These are phyloP conservation scores for Polypedilum pembai DNA, from an alignment of 1,140 invertebrate genomes.

Conservation along the genomic window DNA sequence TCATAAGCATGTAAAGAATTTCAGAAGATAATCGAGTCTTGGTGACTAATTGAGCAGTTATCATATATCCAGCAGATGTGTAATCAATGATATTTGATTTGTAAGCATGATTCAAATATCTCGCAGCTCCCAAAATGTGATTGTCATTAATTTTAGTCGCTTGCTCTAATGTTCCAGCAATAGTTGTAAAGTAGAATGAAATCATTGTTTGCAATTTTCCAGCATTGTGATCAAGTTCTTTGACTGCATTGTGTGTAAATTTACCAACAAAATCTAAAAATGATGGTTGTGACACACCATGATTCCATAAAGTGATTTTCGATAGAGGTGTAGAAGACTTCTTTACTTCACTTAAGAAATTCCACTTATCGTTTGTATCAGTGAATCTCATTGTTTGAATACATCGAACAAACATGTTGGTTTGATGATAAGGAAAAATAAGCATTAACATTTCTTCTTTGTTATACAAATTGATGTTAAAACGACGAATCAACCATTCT, in stretches of 20 bases:
- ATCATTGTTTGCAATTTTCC: conserved; percentile 59
- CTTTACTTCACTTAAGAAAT: conserved; percentile 66
- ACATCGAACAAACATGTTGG: conserved; percentile 75
- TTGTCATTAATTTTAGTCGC: conserved; percentile 52
- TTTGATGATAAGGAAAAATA: conserved; percentile 86
- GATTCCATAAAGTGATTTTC: conserved; percentile 62
- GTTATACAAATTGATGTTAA: conserved; percentile 82
- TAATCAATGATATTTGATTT: conserved; percentile 60
- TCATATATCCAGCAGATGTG: conserved; percentile 63
- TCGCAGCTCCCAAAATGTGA: conserved; percentile 60
- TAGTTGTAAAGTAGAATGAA: conserved; percentile 66
- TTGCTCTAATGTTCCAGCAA: conserved; percentile 59
- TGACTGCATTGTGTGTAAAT: conserved; percentile 56
- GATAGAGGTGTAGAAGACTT: conserved; percentile 63
- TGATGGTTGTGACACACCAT: conserved; percentile 56
- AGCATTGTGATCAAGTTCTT: conserved; percentile 53
- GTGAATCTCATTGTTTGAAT: conserved; percentile 67
- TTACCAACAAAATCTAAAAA: conserved; percentile 70
- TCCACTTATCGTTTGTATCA: conserved; percentile 57
- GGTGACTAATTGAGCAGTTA: conserved; percentile 58
- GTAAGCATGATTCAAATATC: conserved; percentile 60
- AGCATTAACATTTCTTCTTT: conserved; percentile 67
- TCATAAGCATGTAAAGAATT: conserved; percentile 53
- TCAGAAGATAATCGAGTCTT: conserved; percentile 55
- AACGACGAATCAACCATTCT: conserved; percentile 88